These are phyloP conservation scores for Pseudochirops cupreus DNA, from an alignment of 2,797 vertebrate genomes.

Conservation along the genomic window DNA sequence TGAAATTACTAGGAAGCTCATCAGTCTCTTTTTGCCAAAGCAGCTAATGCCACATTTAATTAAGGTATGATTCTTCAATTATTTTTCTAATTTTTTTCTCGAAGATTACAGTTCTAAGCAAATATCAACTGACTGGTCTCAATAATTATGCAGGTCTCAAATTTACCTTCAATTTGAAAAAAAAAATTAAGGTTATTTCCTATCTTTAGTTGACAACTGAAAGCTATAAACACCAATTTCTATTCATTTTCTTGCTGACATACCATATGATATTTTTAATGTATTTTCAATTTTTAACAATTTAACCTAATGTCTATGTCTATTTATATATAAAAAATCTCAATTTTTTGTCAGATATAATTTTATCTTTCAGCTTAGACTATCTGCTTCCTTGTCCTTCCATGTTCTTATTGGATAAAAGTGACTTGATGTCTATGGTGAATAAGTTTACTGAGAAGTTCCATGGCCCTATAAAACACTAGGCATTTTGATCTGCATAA, in stretches of 20 bases:
- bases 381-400: not conserved
- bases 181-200: not conserved
- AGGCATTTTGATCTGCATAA: not conserved
- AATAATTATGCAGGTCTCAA: not conserved
- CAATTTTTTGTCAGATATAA: conserved; percentile 1
- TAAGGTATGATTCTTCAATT: conserved; percentile 26
- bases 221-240: conserved; percentile 24
- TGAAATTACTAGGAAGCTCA: conserved; percentile 6
- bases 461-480: not conserved
- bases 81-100: not conserved
- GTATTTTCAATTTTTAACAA: conserved; percentile 37
- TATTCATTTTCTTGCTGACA: conserved; percentile 37
- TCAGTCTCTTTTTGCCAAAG: conserved; percentile 35
- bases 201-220: conserved; percentile 38
- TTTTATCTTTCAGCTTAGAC: conserved; percentile 15
- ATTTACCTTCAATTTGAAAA: conserved; percentile 40
- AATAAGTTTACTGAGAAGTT: not conserved
- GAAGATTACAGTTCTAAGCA: not conserved
- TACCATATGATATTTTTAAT: conserved; percentile 21
- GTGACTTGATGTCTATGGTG: conserved; percentile 22
- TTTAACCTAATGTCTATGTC: not conserved
- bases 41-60: conserved; percentile 42
- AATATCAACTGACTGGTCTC: conserved; percentile 21
- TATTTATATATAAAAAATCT: conserved; percentile 39
- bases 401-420: conserved; percentile 39